Percentiles rank a stretch among this genome's conserved stretches.
Conservation (phyloP, 1,140 invertebrate genomes). For the Mylabris phalerata region DNA sequence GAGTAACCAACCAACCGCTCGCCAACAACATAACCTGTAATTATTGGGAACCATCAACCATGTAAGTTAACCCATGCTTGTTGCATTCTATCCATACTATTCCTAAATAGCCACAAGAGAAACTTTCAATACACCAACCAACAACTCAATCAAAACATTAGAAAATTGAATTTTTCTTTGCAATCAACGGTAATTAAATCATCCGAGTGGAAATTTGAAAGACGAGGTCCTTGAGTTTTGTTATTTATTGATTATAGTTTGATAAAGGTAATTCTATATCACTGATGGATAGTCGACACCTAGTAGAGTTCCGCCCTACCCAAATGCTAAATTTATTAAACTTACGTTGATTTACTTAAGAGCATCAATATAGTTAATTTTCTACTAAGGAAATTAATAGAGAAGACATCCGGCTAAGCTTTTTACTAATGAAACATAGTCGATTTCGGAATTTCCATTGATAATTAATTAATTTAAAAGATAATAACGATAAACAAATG, state of each 20-base stretch:
- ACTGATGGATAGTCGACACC: constrained; percentile 12
- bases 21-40: constrained; percentile 28
- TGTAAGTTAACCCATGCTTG: constrained; percentile 19
- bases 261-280: not conserved
- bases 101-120: too few relatives aligned
- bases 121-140: too few relatives aligned
- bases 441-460: not conserved
- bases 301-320: constrained; percentile 20
- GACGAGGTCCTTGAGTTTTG: too few relatives aligned
- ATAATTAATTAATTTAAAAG: not conserved
- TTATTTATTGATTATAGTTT: too few relatives aligned
- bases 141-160: too few relatives aligned
- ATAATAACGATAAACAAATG: not conserved
- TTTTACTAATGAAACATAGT: constrained; percentile 28
- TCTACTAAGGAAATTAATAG: constrained; percentile 35
- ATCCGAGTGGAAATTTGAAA: too few relatives aligned
- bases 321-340: constrained; percentile 26
- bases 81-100: not conserved
- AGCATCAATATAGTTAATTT: constrained; percentile 31
- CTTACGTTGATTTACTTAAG: constrained; percentile 31
- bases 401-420: constrained; percentile 21
- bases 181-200: too few relatives aligned
- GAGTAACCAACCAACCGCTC: constrained; percentile 29
- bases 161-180: too few relatives aligned
- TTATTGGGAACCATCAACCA: constrained; percentile 32